Conservation (phyloP, 2,113 vertebrate genomes). For the Anseranas semipalmata region DNA sequence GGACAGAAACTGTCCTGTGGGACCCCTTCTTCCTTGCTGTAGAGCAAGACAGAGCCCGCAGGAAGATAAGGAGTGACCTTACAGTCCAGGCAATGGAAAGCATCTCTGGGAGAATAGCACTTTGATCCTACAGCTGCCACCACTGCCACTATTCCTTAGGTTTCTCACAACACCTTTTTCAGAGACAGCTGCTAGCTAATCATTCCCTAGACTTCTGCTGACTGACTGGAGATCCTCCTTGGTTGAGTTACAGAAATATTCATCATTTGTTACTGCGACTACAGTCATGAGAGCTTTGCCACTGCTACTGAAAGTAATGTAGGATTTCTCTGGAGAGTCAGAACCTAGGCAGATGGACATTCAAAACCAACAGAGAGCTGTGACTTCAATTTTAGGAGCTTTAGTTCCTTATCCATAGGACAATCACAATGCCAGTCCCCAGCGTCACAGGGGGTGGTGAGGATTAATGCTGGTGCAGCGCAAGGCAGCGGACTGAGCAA, state of each 20-base stretch:
- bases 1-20: background rate
- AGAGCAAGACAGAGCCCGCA: background rate
- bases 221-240: background rate
- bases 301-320: background rate
- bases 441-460: background rate
- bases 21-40: background rate
- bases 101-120: background rate
- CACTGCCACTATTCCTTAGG: background rate
- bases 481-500: background rate
- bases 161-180: accelerated
- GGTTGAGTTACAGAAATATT: background rate
- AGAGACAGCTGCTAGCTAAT: background rate
- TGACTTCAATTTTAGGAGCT: background rate
- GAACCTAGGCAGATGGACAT: background rate
- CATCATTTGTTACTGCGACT: background rate
- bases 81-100: background rate
- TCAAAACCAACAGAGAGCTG: background rate
- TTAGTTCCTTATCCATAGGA: background rate
- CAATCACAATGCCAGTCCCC: background rate
- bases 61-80: background rate
- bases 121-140: background rate
- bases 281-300: background rate
- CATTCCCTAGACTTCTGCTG: background rate
- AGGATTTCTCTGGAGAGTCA: background rate
- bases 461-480: background rate